Conservation (phyloP, 2,797 vertebrate genomes). For the Sebastes iracundus region DNA sequence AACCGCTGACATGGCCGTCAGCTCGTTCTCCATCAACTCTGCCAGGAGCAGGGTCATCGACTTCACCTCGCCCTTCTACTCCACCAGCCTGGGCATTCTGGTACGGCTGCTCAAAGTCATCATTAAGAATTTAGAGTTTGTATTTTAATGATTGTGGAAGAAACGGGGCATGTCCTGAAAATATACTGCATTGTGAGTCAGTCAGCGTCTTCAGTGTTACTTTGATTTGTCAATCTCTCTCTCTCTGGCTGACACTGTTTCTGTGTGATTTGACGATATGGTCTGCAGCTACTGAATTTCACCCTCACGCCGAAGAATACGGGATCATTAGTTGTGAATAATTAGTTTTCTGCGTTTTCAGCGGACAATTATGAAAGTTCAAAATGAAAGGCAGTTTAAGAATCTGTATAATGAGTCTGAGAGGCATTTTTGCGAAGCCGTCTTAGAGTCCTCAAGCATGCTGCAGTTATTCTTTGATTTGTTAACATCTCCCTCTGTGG, state of each 20-base stretch:
- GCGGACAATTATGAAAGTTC: conserved; percentile 56
- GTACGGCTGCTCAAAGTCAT: conserved; percentile 63
- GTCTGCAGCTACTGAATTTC: conserved; percentile 37
- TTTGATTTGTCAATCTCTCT: conserved; percentile 42
- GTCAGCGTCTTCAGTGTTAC: conserved; percentile 5
- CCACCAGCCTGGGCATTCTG: conserved; percentile 96
- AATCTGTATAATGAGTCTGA: conserved; percentile 39
- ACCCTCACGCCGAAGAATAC: conserved; percentile 9
- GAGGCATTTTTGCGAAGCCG: conserved; percentile 17
- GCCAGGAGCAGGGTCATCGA: conserved; percentile 92
- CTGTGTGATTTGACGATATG: conserved; percentile 18
- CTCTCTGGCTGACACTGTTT: conserved; percentile 9
- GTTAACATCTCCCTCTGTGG: conserved; percentile 46
- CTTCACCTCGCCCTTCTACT: conserved; percentile 98
- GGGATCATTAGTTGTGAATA: conserved; percentile 54
- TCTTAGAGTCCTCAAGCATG: conserved; percentile 32
- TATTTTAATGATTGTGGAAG: conserved; percentile 23
- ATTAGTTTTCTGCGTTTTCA: conserved; percentile 52
- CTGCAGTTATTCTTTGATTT: conserved; percentile 49
- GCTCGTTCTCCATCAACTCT: conserved; percentile 96
- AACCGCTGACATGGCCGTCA: conserved; percentile 93
- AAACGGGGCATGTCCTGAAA: background rate
- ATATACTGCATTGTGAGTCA: conserved; percentile 7
- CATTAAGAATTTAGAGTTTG: conserved; percentile 24
- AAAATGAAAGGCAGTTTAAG: conserved; percentile 41